Conservation (phyloP, 2,888 invertebrate genomes). For the Archips xylosteana region DNA sequence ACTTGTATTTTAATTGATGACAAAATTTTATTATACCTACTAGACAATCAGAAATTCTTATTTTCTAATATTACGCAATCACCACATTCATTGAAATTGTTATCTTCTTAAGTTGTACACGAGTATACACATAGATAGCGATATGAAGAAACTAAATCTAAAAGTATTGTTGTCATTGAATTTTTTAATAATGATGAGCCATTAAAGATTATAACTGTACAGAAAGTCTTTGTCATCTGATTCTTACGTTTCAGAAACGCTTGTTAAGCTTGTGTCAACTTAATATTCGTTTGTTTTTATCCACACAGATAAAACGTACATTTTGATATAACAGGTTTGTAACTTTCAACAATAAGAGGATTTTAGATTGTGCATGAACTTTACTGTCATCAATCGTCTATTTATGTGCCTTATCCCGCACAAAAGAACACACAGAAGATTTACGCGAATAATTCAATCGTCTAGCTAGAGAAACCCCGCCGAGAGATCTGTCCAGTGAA, state of each 20-base stretch:
- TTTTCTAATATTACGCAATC: neutral
- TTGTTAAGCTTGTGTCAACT: neutral
- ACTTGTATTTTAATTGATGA: neutral
- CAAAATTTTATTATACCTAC: neutral
- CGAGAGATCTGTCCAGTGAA: too few relatives aligned
- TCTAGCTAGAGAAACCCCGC: too few relatives aligned
- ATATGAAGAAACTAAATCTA: neutral
- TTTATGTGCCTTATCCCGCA: too few relatives aligned
- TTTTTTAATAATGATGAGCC: neutral
- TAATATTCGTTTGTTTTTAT: too few relatives aligned
- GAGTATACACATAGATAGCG: neutral
- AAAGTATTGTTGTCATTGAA: neutral
- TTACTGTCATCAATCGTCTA: too few relatives aligned
- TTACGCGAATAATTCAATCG: too few relatives aligned
- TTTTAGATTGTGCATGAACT: too few relatives aligned
- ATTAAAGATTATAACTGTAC: neutral
- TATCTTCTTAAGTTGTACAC: neutral
- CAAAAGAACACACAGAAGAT: too few relatives aligned
- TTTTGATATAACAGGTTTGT: too few relatives aligned
- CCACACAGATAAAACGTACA: too few relatives aligned
- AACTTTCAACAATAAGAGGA: too few relatives aligned
- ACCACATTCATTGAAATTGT: neutral
- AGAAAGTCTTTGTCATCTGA: slow-evolving; percentile 1
- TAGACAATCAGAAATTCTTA: neutral
- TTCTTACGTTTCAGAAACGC: neutral